These are phyloP conservation scores for Loris lydekkerianus DNA, from an alignment of 2,797 vertebrate genomes.

Conservation along the genomic window DNA sequence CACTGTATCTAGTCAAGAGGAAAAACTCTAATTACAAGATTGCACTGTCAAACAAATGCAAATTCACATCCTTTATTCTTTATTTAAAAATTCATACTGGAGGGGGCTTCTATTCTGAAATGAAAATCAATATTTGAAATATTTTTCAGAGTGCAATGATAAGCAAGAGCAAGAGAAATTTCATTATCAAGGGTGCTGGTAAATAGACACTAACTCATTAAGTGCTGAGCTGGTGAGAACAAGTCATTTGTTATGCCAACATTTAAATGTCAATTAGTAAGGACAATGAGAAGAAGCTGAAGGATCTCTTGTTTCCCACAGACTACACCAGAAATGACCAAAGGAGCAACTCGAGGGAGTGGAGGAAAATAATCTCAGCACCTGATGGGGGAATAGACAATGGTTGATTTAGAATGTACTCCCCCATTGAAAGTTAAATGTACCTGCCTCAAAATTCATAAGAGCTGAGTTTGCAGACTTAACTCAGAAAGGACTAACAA, in stretches of 20 bases:
- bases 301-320: slow-evolving; percentile 59
- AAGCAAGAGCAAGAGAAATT: slow-evolving; percentile 82
- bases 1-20: slow-evolving; percentile 86
- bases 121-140: slow-evolving; percentile 87
- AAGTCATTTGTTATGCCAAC: slow-evolving; percentile 78
- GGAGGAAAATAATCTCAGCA: slow-evolving; percentile 59
- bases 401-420: slow-evolving; percentile 80
- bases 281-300: slow-evolving; percentile 80
- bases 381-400: slow-evolving; percentile 68
- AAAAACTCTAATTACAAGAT: slow-evolving; percentile 87
- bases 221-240: slow-evolving; percentile 74
- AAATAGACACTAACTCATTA: slow-evolving; percentile 79
- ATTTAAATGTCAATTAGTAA: slow-evolving; percentile 87
- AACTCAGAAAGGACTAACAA: slow-evolving; percentile 76
- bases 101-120: slow-evolving; percentile 77
- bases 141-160: slow-evolving; percentile 76
- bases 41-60: slow-evolving; percentile 87
- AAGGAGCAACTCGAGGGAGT: background rate
- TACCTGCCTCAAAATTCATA: slow-evolving; percentile 78
- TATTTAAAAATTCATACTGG: slow-evolving; percentile 85
- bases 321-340: slow-evolving; percentile 61
- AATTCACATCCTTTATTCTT: slow-evolving; percentile 85
- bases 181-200: slow-evolving; percentile 79
- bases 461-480: slow-evolving; percentile 77
- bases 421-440: slow-evolving; percentile 73